Evolutionary conservation across 2,113 vertebrate genomes (phyloP).

Genomic region (Tringa solitaria): DNA sequence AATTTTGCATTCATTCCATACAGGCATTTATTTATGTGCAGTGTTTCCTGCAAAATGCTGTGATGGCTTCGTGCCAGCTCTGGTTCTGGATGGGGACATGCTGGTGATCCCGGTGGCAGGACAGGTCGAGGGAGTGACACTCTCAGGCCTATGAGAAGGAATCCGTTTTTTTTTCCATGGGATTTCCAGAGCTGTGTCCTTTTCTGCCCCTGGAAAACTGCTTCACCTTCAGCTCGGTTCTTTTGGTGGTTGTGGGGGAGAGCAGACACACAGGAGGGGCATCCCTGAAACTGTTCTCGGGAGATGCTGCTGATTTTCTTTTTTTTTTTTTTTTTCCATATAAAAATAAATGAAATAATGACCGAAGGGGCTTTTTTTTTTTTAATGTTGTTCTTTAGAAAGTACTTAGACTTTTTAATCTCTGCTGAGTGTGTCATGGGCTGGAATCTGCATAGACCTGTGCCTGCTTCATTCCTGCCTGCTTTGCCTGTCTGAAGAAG

Average conservation of each 20-base stretch:
- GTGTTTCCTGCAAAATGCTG: background rate
- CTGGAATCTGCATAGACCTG: conserved; percentile 8
- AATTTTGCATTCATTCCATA: background rate
- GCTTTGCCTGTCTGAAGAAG: conserved; percentile 37
- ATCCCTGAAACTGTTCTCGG: background rate
- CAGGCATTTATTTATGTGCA: background rate
- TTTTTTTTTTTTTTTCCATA: background rate
- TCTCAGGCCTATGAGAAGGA: background rate
- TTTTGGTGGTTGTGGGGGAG: background rate
- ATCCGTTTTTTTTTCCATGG: background rate
- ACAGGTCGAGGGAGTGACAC: background rate
- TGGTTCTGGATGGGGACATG: background rate
- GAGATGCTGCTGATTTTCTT: background rate
- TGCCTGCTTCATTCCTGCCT: background rate
- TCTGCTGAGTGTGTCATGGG: background rate
- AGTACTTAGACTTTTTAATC: background rate
- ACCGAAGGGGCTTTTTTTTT: background rate
- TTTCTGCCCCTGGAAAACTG: background rate
- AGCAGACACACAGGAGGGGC: background rate
- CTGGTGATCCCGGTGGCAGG: background rate
- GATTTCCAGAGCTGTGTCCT: background rate
- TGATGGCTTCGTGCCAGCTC: background rate
- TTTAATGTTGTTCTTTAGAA: background rate
- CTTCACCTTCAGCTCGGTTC: background rate
- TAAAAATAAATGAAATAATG: background rate